These are phyloP conservation scores for Atherinosoma microstoma DNA, from an alignment of 2,797 vertebrate species.

Conservation along the genomic window DNA sequence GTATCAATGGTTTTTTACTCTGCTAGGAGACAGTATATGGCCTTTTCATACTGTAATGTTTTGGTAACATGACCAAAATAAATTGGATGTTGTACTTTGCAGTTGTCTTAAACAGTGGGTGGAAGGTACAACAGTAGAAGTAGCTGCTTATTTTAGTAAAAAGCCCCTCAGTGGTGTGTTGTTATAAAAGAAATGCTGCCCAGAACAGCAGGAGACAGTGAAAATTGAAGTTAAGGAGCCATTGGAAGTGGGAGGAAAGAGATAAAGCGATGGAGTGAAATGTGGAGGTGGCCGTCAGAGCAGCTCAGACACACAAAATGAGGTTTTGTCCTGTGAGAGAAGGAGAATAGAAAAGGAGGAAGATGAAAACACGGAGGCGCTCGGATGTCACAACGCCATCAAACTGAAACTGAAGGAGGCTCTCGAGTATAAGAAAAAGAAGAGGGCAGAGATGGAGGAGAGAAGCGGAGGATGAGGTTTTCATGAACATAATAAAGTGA, in stretches of 20 bases:
- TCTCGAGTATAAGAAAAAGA: background rate
- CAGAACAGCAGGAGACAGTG: constrained; percentile 33
- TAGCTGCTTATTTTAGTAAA: constrained; percentile 3
- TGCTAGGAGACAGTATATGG: too few species aligned
- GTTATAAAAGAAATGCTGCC: constrained; percentile 11
- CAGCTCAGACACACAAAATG: constrained; percentile 11
- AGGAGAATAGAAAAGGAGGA: background rate
- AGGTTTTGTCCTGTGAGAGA: constrained; percentile 21
- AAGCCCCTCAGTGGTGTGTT: constrained; percentile 1
- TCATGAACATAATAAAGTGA: background rate
- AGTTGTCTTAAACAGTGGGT: background rate
- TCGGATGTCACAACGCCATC: constrained; percentile 15
- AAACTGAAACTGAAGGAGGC: constrained; percentile 7
- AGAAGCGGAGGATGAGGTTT: background rate
- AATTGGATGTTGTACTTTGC: background rate
- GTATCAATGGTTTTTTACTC: too few species aligned
- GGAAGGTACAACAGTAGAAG: constrained; percentile 7
- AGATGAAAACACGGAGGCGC: constrained; percentile 13
- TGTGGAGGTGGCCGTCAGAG: constrained; percentile 36
- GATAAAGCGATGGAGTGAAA: constrained; percentile 25
- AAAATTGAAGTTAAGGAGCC: constrained; percentile 42
- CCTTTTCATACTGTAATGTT: background rate
- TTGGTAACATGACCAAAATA: background rate
- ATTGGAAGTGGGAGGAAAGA: constrained; percentile 50
- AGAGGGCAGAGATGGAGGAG: background rate